Percentiles rank a stretch among this genome's conserved stretches.
Conservation (phyloP, 2,888 invertebrate genomes). For the Acheta domesticus region DNA sequence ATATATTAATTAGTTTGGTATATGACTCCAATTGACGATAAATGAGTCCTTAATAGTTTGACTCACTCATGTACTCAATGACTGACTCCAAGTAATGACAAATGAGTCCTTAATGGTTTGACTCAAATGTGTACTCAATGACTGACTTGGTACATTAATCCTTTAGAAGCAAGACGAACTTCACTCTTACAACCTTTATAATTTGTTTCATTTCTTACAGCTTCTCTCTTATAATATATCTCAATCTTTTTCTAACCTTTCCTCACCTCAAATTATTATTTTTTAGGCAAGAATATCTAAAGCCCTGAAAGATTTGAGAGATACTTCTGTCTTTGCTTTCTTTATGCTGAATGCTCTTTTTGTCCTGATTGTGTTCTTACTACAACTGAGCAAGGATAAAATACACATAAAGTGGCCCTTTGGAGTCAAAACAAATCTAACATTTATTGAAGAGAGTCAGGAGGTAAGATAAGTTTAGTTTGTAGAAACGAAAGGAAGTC, state of each 20-base stretch:
- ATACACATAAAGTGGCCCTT: conserved; percentile 68
- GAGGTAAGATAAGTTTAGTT: conserved; percentile 41
- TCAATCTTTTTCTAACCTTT: not conserved
- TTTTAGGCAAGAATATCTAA: conserved; percentile 45
- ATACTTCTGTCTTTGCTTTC: conserved; percentile 65
- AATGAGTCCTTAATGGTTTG: no score
- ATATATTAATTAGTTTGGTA: no score
- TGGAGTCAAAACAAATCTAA: conserved; percentile 54
- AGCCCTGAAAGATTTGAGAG: conserved; percentile 60
- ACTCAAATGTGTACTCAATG: no score
- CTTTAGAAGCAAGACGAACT: no score
- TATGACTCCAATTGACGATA: no score
- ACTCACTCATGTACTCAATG: no score
- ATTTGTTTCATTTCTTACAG: no score
- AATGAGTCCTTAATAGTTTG: no score
- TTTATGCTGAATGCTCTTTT: conserved; percentile 75
- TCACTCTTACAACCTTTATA: no score
- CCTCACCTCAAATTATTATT: conserved; percentile 29
- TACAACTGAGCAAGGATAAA: conserved; percentile 69
- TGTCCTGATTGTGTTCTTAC: conserved; percentile 67
- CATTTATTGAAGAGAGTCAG: conserved; percentile 48
- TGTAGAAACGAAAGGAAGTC: not conserved
- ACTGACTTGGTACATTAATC: no score
- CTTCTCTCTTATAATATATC: no score
- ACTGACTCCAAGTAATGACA: no score